These are phyloP conservation scores for Pollicipes pollicipes DNA, from an alignment of 1,140 invertebrate genomes.

Conservation along the genomic window DNA sequence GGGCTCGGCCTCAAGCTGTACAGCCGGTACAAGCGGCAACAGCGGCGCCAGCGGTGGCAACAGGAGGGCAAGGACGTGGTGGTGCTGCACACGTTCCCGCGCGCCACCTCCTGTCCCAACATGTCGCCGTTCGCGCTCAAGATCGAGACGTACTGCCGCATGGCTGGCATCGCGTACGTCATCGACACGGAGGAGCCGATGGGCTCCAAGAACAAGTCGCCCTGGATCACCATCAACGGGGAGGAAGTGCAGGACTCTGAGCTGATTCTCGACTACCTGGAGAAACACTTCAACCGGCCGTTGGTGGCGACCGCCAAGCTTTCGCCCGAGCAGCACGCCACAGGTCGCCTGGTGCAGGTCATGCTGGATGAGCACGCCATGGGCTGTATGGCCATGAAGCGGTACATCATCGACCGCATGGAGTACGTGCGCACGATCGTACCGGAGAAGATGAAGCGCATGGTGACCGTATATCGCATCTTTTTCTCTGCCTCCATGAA, in stretches of 20 bases:
- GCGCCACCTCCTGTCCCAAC: constrained; percentile 17
- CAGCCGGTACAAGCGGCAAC: background rate
- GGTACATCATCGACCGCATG: background rate
- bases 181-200: constrained; percentile 16
- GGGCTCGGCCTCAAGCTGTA: background rate
- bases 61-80: constrained; percentile 16
- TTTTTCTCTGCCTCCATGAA: background rate
- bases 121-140: constrained; percentile 22
- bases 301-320: constrained; percentile 2
- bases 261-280: constrained; percentile 17
- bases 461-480: background rate
- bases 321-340: constrained; percentile 10
- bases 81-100: constrained; percentile 16
- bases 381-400: background rate
- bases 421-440: background rate
- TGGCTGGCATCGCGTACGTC: constrained; percentile 22
- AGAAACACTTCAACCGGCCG: constrained; percentile 10
- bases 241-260: constrained; percentile 26
- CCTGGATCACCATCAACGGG: constrained; percentile 31
- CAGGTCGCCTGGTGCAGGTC: constrained; percentile 12
- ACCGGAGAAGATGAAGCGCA: background rate
- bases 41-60: background rate
- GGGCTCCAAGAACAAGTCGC: constrained; percentile 20
- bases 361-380: constrained; percentile 18
- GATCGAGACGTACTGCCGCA: constrained; percentile 21